A percentile compares a stretch with the other conserved stretches of the same genome.
These are phyloP conservation scores for Drosophila atripex DNA, from an alignment of 2,888 invertebrate genomes.

Conservation along the genomic window DNA sequence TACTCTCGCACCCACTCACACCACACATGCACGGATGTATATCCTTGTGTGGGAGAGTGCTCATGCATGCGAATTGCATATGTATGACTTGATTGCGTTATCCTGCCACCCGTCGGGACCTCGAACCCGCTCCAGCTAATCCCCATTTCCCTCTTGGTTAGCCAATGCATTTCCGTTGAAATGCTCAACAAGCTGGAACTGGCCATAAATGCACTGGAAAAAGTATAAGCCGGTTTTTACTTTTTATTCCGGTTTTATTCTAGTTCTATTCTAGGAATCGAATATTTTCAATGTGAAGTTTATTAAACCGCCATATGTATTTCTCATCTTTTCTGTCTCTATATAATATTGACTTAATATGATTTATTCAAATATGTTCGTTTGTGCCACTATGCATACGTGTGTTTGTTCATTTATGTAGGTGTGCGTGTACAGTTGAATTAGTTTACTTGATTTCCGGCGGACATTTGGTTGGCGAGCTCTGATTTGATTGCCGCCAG, in stretches of 20 bases:
- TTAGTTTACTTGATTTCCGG: conserved; percentile 57
- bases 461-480: conserved; percentile 24
- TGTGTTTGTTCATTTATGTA: neutral
- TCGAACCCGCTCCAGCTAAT: neutral
- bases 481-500: conserved; percentile 22
- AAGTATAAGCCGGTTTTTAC: neutral
- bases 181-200: conserved; percentile 36
- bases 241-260: too few species aligned
- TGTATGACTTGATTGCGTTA: conserved; percentile 47
- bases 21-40: conserved; percentile 5
- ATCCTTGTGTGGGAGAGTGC: conserved; percentile 11
- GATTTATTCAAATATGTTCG: conserved; percentile 44
- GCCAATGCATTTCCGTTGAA: conserved; percentile 52
- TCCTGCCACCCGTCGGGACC: conserved; percentile 5
- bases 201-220: conserved; percentile 13
- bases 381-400: neutral
- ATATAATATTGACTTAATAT: conserved; percentile 26
- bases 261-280: too few species aligned
- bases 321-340: neutral
- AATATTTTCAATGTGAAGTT: too few species aligned
- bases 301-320: neutral
- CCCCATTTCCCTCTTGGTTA: conserved; percentile 42
- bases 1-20: conserved; percentile 6
- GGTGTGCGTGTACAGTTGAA: conserved; percentile 32
- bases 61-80: conserved; percentile 42